Evolutionary conservation across 1,140 invertebrate genomes (phyloP), one percentile per base, ranked within the genome.

Genomic region (Aphelinus atriplicis): DNA sequence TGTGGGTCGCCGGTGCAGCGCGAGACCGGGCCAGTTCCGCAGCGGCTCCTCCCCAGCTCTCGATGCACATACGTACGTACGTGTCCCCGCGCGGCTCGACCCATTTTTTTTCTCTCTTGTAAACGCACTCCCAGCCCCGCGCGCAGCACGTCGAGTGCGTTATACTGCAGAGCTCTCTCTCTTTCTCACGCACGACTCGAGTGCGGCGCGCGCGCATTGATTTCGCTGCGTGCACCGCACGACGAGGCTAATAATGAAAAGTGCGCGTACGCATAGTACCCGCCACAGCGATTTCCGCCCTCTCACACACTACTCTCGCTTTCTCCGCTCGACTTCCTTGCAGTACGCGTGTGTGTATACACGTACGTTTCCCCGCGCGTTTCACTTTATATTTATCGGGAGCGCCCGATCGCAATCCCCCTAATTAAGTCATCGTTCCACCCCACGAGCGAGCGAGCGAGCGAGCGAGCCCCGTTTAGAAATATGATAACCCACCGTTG

Each of bases 1-100:
- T 71, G 69, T 77, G 74, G 77, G 58, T 62, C 60, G 60, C 74
- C 78, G 60, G 3, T 9, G 55, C 66, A 58, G 51, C 10, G 26
- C 26, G 26, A 26, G 26, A 26, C 26, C 26, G 43, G 47, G 62
- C 10, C 46, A 10, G 43, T 63, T 63, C 47, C 47, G 58, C 58
- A 43, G 58, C 58, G 58, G 45, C 58, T 9, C 42, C 58, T 43
- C 42, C 10, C 57, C 26, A n/a, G 5, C 57, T 43, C 26, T 7
- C 57, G 5, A n/a, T 26, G 26, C 26, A 26, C 26, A 26, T 26
- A 26, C 0, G 26, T 26, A 26, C 26, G 26, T 26, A 26, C 26
- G 26, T 26, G 26, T 26, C 26, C 26, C 26, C 5, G 57, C 56
- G 56, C 56, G 66, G 46, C 6, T 69, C 66, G 66, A 69, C 66